Conservation (phyloP, 2,888 invertebrate species). For the Pyrrhia umbra region DNA sequence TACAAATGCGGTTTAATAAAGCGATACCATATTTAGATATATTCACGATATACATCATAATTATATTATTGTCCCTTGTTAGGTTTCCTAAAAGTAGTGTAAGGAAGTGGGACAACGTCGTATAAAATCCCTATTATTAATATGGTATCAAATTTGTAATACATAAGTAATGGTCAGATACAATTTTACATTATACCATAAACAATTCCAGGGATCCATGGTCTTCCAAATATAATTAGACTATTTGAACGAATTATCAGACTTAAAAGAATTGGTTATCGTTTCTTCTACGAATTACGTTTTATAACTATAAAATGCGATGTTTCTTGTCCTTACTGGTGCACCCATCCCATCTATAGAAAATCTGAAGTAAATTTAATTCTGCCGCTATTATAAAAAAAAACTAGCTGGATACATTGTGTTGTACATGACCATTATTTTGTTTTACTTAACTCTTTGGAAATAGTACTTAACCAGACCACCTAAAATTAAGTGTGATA, state of each 20-base stretch:
- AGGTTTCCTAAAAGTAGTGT: slow-evolving; percentile 68
- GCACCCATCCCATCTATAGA: slow-evolving; percentile 22
- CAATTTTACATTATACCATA: slow-evolving; percentile 65
- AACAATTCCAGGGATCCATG: slow-evolving; percentile 70
- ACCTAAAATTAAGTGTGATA: slow-evolving; percentile 87
- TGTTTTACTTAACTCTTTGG: slow-evolving; percentile 74
- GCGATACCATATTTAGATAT: slow-evolving; percentile 78
- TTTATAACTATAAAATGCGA: slow-evolving; percentile 21
- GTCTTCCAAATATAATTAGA: slow-evolving; percentile 78
- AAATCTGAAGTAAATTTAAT: slow-evolving; percentile 19
- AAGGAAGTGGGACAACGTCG: slow-evolving; percentile 69
- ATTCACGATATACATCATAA: slow-evolving; percentile 70
- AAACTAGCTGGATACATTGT: slow-evolving; percentile 33
- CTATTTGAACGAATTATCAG: slow-evolving; percentile 66
- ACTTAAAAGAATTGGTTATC: slow-evolving; percentile 19
- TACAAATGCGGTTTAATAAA: slow-evolving; percentile 76
- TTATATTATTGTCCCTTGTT: slow-evolving; percentile 67
- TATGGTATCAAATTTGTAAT: slow-evolving; percentile 76
- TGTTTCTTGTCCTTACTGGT: slow-evolving; percentile 29
- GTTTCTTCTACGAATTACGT: slow-evolving; percentile 29
- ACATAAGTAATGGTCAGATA: slow-evolving; percentile 80
- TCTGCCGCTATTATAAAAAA: slow-evolving; percentile 13
- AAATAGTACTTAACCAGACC: slow-evolving; percentile 86
- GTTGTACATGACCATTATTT: slow-evolving; percentile 80
- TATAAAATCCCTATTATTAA: slow-evolving; percentile 74